A percentile compares a stretch with the other conserved stretches of the same genome.
Evolutionary conservation across 2,113 vertebrate species (phyloP).

Genomic region (Rhipidura dahli): DNA sequence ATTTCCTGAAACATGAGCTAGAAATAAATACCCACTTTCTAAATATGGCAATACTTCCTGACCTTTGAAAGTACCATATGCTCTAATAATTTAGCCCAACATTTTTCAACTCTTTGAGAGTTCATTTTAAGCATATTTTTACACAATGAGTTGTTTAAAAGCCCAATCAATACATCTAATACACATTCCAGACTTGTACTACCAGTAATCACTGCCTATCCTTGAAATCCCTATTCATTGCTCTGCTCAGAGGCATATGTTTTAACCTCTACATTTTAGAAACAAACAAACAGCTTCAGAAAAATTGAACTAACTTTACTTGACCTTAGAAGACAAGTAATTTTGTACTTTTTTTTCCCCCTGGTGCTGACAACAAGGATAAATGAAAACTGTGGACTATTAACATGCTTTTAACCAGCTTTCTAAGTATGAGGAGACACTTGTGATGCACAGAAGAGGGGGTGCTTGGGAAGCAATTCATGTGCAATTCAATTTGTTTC

Average conservation of each 20-base stretch:
- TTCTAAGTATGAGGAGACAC: neutral
- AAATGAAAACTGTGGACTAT: neutral
- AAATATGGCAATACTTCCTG: neutral
- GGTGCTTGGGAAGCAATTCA: neutral
- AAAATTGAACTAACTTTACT: neutral
- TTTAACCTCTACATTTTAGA: neutral
- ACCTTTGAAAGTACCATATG: neutral
- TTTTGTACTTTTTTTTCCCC: neutral
- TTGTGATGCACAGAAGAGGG: accelerated
- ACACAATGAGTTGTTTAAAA: neutral
- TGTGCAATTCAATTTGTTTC: neutral
- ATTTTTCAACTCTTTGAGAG: neutral
- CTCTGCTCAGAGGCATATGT: neutral
- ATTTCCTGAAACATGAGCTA: neutral
- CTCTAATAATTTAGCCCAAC: neutral
- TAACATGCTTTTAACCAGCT: neutral
- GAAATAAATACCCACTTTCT: neutral
- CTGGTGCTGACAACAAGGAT: neutral
- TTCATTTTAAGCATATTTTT: neutral
- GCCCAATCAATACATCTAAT: neutral
- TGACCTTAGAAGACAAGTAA: neutral
- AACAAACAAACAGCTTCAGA: neutral
- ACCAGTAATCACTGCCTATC: neutral
- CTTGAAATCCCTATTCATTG: neutral
- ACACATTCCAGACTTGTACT: neutral